phyloP scores from a whole-genome alignment of 2,797 vertebrate species.

The Chelon labrosus region DNA sequence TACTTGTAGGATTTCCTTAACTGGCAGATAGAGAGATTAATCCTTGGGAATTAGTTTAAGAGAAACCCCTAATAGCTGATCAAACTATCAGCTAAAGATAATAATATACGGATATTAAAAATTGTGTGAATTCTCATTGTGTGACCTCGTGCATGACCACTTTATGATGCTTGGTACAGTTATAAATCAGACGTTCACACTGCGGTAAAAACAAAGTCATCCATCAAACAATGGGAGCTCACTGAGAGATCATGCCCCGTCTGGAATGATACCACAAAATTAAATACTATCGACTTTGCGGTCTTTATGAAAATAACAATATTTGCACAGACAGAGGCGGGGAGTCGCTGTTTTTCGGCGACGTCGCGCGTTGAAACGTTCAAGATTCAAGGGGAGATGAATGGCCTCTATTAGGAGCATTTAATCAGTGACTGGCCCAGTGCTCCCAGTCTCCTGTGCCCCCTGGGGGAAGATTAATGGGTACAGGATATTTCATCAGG shows the following conservation, averaged over 20 bases:
- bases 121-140: slow-evolving; percentile 34
- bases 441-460: slow-evolving; percentile 77
- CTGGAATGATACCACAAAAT: slow-evolving; percentile 50
- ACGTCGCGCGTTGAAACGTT: slow-evolving; percentile 76
- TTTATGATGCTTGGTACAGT: slow-evolving; percentile 37
- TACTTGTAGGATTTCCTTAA: slow-evolving; percentile 44
- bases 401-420: slow-evolving; percentile 87
- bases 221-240: slow-evolving; percentile 30
- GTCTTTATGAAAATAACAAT: slow-evolving; percentile 64
- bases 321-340: slow-evolving; percentile 41
- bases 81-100: slow-evolving; percentile 35
- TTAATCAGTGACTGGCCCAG: slow-evolving; percentile 87
- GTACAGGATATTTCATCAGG: slow-evolving; percentile 84
- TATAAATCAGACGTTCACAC: slow-evolving; percentile 42
- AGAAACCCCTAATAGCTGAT: slow-evolving; percentile 43
- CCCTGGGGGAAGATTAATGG: slow-evolving; percentile 86
- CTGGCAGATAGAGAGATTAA: slow-evolving; percentile 51
- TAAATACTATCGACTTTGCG: slow-evolving; percentile 43
- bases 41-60: slow-evolving; percentile 48
- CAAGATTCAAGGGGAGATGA: slow-evolving; percentile 77
- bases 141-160: slow-evolving; percentile 31
- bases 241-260: slow-evolving; percentile 29
- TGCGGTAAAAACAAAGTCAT: slow-evolving; percentile 44
- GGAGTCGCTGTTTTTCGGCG: slow-evolving; percentile 22
- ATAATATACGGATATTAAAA: slow-evolving; percentile 61